Evolutionary conservation across 92 coral and sea anemone genomes (phyloP), one percentile per base, ranked within the genome.

Genomic region (Diadumene lineata): DNA sequence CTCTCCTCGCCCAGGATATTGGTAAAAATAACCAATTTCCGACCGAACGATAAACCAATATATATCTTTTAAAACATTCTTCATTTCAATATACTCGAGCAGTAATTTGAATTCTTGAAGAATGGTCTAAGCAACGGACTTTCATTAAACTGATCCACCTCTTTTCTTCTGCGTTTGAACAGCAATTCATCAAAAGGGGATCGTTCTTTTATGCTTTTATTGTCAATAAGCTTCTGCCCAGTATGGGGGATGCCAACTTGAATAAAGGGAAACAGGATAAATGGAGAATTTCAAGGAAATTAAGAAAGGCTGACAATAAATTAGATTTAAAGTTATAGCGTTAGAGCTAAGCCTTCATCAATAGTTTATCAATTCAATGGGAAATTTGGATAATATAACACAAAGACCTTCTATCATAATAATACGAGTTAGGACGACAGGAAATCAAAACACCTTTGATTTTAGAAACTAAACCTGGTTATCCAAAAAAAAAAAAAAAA

Each of bases 241-340:
- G 32, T 72, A 57, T 65, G 77, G 6, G 77, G 77, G 77, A 72
- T 11, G 16, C 53, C 57, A 50, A 27, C 11, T 72, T 16, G 56
- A 18, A 32, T 25, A 56, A 53, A 58, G 7, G 48, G 13, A 38
- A 38, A 70, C 66, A 72, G 77, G 66, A 72, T 72, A 72, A 33
- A 33, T 28, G 21, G 23, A 0, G 66, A 72, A 23, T 10, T 11
- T n/a, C 48, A 4, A 72, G 77, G 67, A 72, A 72, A 72, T 72
- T 65, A 72, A 72, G 31, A 57, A 56, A 55, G 38, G 44, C 8
- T 18, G 22, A 72, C 55, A 55, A 46, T 19, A n/a, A 19, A 2
- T 0, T 7, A 26, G 32, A 18, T 22, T 18, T 7, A 58, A 58
- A 22, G 2, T 29, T 0, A 38, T 38, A 4, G 7, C 15, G 28